Evolutionary conservation across 2,113 vertebrate species (phyloP).

Genomic region (Etia nguti): DNA sequence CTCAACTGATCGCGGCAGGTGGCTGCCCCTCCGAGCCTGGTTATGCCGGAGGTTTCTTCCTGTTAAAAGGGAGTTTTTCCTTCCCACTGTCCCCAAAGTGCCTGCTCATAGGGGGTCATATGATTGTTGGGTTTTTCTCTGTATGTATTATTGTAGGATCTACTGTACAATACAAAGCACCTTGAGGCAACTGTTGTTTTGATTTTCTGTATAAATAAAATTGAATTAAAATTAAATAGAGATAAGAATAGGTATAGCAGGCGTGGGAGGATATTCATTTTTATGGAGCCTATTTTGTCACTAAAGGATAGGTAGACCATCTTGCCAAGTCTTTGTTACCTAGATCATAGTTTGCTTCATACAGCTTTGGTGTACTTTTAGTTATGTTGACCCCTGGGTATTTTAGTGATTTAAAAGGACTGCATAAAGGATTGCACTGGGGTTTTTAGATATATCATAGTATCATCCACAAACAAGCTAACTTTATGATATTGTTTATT

Average conservation of each 20-base stretch:
- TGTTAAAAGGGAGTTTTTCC: not conserved
- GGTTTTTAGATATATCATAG: not conserved
- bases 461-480: not conserved
- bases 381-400: rapidly evolving
- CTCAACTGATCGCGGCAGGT: not conserved
- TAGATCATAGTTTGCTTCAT: not conserved
- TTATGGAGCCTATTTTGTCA: not conserved
- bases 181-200: not conserved
- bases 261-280: not conserved
- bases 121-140: not conserved
- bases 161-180: rapidly evolving
- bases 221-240: not conserved
- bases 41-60: not conserved
- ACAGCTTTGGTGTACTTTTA: not conserved
- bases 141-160: rapidly evolving
- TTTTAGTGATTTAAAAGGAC: not conserved
- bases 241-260: not conserved
- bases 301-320: not conserved
- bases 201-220: not conserved
- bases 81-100: rapidly evolving
- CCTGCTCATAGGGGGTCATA: rapidly evolving
- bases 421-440: not conserved
- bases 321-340: not conserved
- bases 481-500: not conserved
- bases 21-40: not conserved